phyloP scores from a whole-genome alignment of 2,113 vertebrate species.

The Castor canadensis region DNA sequence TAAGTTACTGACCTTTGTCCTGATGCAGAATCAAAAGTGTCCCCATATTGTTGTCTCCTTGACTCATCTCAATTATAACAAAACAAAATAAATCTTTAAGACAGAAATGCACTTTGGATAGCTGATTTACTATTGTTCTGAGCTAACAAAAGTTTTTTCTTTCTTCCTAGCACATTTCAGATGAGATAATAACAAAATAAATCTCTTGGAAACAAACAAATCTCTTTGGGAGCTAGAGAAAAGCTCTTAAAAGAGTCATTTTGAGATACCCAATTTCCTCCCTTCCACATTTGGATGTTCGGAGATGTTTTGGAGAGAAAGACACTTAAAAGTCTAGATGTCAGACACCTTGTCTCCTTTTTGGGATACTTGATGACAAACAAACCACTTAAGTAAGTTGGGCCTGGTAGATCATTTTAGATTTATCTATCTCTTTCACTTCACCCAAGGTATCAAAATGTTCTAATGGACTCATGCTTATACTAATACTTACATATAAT shows the following conservation, averaged over 20 bases:
- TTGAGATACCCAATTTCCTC: constrained; percentile 66
- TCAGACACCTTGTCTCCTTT: constrained; percentile 44
- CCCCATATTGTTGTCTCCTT: constrained; percentile 59
- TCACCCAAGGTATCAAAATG: constrained; percentile 40
- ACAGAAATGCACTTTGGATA: constrained; percentile 71
- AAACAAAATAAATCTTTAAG: constrained; percentile 78
- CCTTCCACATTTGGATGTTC: constrained; percentile 59
- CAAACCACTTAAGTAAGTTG: constrained; percentile 46
- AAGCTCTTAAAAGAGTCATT: constrained; percentile 75
- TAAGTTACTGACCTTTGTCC: constrained; percentile 66
- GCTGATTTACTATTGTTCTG: constrained; percentile 76
- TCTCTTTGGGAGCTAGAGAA: constrained; percentile 61
- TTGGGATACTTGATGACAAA: constrained; percentile 56
- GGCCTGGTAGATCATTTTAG: constrained; percentile 53
- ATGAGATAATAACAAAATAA: constrained; percentile 80
- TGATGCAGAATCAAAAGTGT: constrained; percentile 31
- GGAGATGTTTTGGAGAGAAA: constrained; percentile 59
- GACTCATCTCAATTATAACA: constrained; percentile 72
- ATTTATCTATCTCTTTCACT: constrained; percentile 10
- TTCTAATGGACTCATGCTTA: neutral
- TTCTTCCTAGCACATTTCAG: constrained; percentile 65
- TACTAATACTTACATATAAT: constrained; percentile 35
- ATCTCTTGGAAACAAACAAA: constrained; percentile 75
- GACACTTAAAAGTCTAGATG: constrained; percentile 57
- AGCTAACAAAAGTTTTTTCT: constrained; percentile 67